Evolutionary conservation across 2,797 vertebrate genomes (phyloP), one percentile per base, ranked within the genome.

Genomic region (Xyrichtys novacula): DNA sequence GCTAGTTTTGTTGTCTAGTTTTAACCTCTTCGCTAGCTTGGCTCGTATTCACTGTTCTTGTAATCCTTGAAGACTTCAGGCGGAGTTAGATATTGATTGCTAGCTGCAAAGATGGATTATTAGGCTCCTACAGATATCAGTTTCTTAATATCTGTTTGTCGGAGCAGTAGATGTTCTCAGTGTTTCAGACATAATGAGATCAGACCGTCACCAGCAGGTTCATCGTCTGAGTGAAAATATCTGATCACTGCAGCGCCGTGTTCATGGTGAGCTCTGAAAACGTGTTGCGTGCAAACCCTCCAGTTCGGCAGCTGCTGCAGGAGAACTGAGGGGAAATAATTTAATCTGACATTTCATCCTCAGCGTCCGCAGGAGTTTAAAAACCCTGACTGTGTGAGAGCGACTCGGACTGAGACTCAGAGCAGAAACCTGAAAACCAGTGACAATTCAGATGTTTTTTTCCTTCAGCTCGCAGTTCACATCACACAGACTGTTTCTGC

Each of bases 401-500:
- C 11, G 20, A 14, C n/a, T n/a, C 23, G 6, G 43, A 12, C 17
- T 22, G 40, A 54, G 32, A n/a, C 19, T 12, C 17, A 61, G 57
- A 47, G 20, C 17, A 61, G 57, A 47, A 32, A 20, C 28, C n/a
- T n/a, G n/a, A n/a, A n/a, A n/a, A n/a, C n/a, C n/a, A n/a, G n/a
- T n/a, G n/a, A n/a, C 4, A 31, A 5, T n/a, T 55, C 40, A 36
- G 19, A 53, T 53, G 44, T 58, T 50, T 42, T 23, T 44, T 43
- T 22, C 22, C 10, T 44, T 65, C 57, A 71, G 65, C 66, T 64
- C 48, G 34, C 29, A 67, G 32, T 43, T 61, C 60, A 57, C 16
- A 53, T 56, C 60, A 65, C 40, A 40, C 74, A 71, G 47, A 61
- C 63, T 39, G 58, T 60, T 65, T 32, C 52, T 67, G 63, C 70